Percentiles rank a stretch among this genome's conserved stretches.
These are phyloP conservation scores for Standfussiana lucernea DNA, from an alignment of 2,888 invertebrate genomes.

Conservation along the genomic window DNA sequence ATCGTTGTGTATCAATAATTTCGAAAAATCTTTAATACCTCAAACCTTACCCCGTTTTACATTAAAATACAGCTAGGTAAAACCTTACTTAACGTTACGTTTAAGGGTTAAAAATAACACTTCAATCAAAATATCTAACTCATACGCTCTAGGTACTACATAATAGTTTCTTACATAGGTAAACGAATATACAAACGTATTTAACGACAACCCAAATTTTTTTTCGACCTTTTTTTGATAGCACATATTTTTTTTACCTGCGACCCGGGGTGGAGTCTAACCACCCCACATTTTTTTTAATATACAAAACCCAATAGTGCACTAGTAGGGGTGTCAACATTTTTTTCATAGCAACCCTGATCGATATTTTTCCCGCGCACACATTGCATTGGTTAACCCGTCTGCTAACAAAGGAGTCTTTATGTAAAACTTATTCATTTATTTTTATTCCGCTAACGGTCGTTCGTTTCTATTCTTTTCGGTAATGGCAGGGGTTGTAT, in stretches of 20 bases:
- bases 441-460: slow-evolving; percentile 88
- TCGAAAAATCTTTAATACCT: not conserved
- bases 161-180: not conserved
- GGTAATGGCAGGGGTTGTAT: slow-evolving; percentile 83
- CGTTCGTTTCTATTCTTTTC: slow-evolving; percentile 83
- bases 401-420: slow-evolving; percentile 83
- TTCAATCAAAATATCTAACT: not conserved
- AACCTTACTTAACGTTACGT: too few relatives aligned
- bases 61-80: not conserved
- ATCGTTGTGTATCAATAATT: not conserved
- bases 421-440: slow-evolving; percentile 88
- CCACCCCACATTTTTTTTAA: slow-evolving; percentile 86
- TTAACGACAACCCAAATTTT: slow-evolving; percentile 56
- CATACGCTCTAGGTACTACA: not conserved
- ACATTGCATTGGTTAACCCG: slow-evolving; percentile 81
- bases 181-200: slow-evolving; percentile 54
- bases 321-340: slow-evolving; percentile 84
- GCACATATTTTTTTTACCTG: slow-evolving; percentile 84
- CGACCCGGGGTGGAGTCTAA: slow-evolving; percentile 81
- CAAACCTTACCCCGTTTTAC: not conserved
- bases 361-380: slow-evolving; percentile 87
- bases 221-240: slow-evolving; percentile 75
- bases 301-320: slow-evolving; percentile 84
- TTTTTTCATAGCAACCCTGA: slow-evolving; percentile 81
- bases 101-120: not conserved